Percentiles rank a stretch among this genome's conserved stretches.
Conservation (phyloP, 2,113 vertebrate genomes). For the Excalfactoria chinensis region DNA sequence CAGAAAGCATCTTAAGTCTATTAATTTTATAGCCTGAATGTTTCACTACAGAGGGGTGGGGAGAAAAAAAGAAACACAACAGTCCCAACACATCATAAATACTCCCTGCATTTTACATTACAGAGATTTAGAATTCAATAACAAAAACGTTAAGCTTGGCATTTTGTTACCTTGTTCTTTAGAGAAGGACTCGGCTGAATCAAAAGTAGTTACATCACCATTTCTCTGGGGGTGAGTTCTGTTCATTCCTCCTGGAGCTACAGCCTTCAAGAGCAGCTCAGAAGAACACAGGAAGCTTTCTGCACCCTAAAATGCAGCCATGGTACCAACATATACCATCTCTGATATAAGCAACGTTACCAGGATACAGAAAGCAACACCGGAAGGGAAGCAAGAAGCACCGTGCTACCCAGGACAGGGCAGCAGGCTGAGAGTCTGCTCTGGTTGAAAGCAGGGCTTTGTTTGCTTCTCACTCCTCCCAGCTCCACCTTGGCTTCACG, state of each 20-base stretch:
- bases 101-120: not conserved
- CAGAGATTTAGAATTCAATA: not conserved
- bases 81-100: not conserved
- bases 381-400: not conserved
- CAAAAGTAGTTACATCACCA: not conserved
- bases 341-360: not conserved
- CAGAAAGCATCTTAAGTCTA: not conserved
- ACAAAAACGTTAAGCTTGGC: not conserved
- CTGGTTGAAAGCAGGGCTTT: rapidly evolving
- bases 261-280: not conserved
- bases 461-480: not conserved
- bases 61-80: not conserved
- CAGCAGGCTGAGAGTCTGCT: not conserved
- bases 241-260: slow-evolving; percentile 54
- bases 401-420: rapidly evolving
- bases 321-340: not conserved
- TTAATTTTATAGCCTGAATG: not conserved
- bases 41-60: not conserved
- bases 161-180: slow-evolving; percentile 60
- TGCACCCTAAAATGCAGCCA: not conserved
- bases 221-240: slow-evolving; percentile 69
- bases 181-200: slow-evolving; percentile 30
- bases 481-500: not conserved
- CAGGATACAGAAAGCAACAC: slow-evolving; percentile 68
- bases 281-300: not conserved